These are phyloP conservation scores for Eledone cirrhosa DNA, from an alignment of 2,888 invertebrate genomes.

Conservation along the genomic window DNA sequence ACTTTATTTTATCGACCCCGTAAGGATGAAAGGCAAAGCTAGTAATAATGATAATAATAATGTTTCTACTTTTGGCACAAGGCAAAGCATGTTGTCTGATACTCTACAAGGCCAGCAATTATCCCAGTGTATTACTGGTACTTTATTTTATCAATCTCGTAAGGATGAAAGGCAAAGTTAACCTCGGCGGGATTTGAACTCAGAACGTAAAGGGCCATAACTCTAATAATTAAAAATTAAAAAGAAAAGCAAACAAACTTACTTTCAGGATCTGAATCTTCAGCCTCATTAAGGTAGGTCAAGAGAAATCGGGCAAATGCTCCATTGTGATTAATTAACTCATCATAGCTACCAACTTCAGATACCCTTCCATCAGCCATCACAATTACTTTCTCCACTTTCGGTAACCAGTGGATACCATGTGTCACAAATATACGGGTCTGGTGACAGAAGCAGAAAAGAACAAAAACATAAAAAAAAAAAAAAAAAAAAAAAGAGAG, in stretches of 20 bases:
- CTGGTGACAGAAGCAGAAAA: constrained; percentile 55
- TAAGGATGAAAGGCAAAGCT: too few relatives aligned
- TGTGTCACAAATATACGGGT: constrained; percentile 95
- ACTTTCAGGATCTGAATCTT: constrained; percentile 60
- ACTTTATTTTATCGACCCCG: too few relatives aligned
- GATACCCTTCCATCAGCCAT: constrained; percentile 86
- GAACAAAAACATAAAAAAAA: neutral
- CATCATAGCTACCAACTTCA: constrained; percentile 89
- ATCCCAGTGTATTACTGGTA: too few relatives aligned
- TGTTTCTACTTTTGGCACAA: too few relatives aligned
- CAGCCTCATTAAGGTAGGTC: constrained; percentile 65
- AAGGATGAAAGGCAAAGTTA: too few relatives aligned
- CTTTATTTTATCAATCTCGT: too few relatives aligned
- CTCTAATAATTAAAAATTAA: too few relatives aligned
- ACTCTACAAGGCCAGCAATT: too few relatives aligned
- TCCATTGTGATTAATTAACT: constrained; percentile 81
- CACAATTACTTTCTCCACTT: constrained; percentile 89
- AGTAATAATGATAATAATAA: too few relatives aligned
- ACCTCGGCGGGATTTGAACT: too few relatives aligned
- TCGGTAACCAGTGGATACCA: constrained; percentile 88
- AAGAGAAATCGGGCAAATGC: constrained; percentile 71
- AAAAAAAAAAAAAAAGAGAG: neutral
- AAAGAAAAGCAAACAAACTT: neutral
- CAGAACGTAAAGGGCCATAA: too few relatives aligned
- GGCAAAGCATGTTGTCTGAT: too few relatives aligned